These are phyloP conservation scores for Manis crassicaudata DNA, from an alignment of 2,797 vertebrate species.

Conservation along the genomic window DNA sequence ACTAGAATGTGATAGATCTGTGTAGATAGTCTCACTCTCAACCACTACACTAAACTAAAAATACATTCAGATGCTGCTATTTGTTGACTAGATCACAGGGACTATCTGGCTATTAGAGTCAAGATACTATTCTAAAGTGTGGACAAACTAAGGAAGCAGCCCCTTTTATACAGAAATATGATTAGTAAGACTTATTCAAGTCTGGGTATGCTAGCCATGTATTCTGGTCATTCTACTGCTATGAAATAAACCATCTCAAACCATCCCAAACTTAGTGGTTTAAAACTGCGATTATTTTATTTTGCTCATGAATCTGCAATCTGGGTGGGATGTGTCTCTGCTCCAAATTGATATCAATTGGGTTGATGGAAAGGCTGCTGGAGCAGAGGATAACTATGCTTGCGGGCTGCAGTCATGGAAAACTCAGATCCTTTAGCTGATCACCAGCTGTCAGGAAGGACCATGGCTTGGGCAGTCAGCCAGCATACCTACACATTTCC, in stretches of 20 bases:
- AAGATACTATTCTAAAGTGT: neutral
- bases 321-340: neutral
- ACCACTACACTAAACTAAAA: neutral
- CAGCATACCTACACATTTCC: neutral
- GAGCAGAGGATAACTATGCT: too few relatives aligned
- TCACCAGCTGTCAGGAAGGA: neutral
- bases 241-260: conserved; percentile 20
- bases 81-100: neutral
- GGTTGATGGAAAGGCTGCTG: neutral
- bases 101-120: neutral
- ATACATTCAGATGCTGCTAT: neutral
- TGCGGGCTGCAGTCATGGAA: neutral
- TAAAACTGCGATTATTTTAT: neutral
- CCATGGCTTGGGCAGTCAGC: neutral
- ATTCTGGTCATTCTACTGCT: neutral
- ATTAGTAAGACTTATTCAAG: neutral
- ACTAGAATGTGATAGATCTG: neutral
- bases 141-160: neutral
- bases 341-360: neutral
- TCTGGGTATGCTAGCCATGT: neutral
- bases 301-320: neutral
- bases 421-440: neutral
- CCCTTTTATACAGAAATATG: neutral
- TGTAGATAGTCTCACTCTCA: neutral
- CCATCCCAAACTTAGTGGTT: neutral